Base-by-base conservation (phyloP, 2,113 vertebrate species). In the Epinephelus cyanopodus region DNA sequence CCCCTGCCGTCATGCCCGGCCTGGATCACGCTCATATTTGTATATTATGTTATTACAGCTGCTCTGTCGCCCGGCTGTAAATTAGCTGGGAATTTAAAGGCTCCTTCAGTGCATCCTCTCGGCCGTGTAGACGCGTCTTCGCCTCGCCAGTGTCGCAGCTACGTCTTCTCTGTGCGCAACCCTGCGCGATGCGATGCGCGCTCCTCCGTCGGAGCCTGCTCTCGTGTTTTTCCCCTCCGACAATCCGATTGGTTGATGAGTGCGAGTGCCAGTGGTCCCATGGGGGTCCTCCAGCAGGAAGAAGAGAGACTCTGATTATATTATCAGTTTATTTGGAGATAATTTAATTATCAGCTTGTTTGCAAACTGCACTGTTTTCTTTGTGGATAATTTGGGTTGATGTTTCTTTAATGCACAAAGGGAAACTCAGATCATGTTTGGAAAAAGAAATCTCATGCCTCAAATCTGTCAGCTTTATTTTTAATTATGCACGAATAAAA, bases 21-120 rank as follows among this genome's bases (percentile, higher is more conserved):
- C 61, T 90, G 83, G 23, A 89, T 87, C 77, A 90, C 90, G 76
- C 90, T 94, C 94, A 93, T 94, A 13, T 90, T 90, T 62, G 63
- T 70, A 14, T 60, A 45, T 39, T 63, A n/a, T 72, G 33, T 19
- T 29, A 48, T 37, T 18, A 13, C 58, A 25, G 21, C 61, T 81
- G 52, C 78, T 63, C 64, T 71, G 10, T 13, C 23, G 17, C 50
- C 82, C 58, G 70, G 52, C 54, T 25, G 48, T 37, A 56, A 23
- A 79, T 82, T 71, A 63, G 50, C 65, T 33, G 75, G 23, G 56
- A 18, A 65, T 19, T 2, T 23, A 23, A 29, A 17, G 29, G 47
- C 5, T 74, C 52, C 25, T 61, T 90, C 82, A 92, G 82, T 85
- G 90, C 92, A 92, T 94, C 88, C 60, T 91, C 76, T 71, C 72